phyloP scores from a whole-genome alignment of 2,797 vertebrate species.

The Ambastaia sidthimunki region DNA sequence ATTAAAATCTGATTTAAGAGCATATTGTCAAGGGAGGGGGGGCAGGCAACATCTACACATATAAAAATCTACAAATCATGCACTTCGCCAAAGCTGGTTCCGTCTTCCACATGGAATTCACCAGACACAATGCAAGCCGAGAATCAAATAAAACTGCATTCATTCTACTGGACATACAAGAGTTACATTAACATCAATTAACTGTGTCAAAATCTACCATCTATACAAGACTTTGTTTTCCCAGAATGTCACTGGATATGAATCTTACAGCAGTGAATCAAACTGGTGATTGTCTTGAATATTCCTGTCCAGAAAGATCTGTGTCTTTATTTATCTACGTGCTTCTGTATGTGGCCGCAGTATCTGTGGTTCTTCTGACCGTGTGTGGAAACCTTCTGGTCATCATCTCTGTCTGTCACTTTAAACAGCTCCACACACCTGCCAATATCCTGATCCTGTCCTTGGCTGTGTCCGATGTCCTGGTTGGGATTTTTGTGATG shows the following conservation, averaged over 20 bases:
- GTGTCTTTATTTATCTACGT: slow-evolving; percentile 34
- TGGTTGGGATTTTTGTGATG: slow-evolving; percentile 57
- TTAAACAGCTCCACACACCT: slow-evolving; percentile 60
- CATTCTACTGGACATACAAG: background rate
- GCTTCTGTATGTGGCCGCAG: slow-evolving; percentile 44
- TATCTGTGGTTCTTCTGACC: slow-evolving; percentile 52
- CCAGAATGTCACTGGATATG: background rate
- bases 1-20: background rate
- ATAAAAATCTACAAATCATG: background rate
- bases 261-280: slow-evolving; percentile 27
- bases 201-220: background rate
- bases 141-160: background rate
- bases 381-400: slow-evolving; percentile 61
- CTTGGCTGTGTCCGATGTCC: slow-evolving; percentile 54
- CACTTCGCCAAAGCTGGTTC: background rate
- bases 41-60: background rate
- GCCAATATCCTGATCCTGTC: slow-evolving; percentile 58
- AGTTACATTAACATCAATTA: background rate
- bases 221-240: background rate
- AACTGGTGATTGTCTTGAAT: slow-evolving; percentile 18
- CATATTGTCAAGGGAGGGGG: background rate
- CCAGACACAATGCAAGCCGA: background rate
- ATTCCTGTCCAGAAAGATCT: slow-evolving; percentile 49
- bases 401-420: slow-evolving; percentile 56
- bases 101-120: background rate